A percentile compares a stretch with the other conserved stretches of the same genome.
Evolutionary conservation across 2,797 vertebrate species (phyloP).

Genomic region (Odontamblyopus lacepedii): DNA sequence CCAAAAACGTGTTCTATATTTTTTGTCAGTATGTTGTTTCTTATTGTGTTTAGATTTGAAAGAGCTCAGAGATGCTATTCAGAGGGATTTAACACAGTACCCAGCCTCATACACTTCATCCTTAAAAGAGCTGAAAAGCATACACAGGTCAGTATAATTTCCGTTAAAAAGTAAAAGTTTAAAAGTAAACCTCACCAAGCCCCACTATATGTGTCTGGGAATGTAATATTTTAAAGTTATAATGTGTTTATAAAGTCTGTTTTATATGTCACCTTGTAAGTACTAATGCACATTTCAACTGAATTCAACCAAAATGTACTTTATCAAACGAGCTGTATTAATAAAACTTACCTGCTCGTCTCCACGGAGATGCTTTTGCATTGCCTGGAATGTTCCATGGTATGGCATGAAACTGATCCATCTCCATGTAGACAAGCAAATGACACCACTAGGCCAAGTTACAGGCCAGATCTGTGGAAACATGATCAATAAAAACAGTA

Average conservation of each 20-base stretch:
- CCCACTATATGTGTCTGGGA: not conserved
- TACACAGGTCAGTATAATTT: constrained; percentile 48
- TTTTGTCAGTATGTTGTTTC: not conserved
- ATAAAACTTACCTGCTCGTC: too few relatives aligned
- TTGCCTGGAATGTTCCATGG: not conserved
- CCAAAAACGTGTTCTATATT: not conserved
- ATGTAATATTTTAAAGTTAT: not conserved
- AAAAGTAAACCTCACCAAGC: too few relatives aligned
- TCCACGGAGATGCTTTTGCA: too few relatives aligned
- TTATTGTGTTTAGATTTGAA: constrained; percentile 58
- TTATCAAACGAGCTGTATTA: too few relatives aligned
- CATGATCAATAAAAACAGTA: too few relatives aligned
- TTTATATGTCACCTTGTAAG: not conserved
- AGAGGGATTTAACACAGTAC: constrained; percentile 57
- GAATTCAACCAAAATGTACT: too few relatives aligned
- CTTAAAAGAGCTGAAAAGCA: constrained; percentile 21
- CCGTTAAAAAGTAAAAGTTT: too few relatives aligned
- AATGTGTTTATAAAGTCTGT: not conserved
- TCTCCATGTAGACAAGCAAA: too few relatives aligned
- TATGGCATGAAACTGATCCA: not conserved
- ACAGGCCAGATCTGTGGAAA: too few relatives aligned
- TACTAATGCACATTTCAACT: not conserved
- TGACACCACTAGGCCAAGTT: too few relatives aligned
- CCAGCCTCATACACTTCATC: constrained; percentile 16
- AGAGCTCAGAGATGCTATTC: constrained; percentile 62